Evolutionary conservation across 1,140 invertebrate species (phyloP), one percentile per base, ranked within the genome.

Genomic region (Onthophagus taurus): DNA sequence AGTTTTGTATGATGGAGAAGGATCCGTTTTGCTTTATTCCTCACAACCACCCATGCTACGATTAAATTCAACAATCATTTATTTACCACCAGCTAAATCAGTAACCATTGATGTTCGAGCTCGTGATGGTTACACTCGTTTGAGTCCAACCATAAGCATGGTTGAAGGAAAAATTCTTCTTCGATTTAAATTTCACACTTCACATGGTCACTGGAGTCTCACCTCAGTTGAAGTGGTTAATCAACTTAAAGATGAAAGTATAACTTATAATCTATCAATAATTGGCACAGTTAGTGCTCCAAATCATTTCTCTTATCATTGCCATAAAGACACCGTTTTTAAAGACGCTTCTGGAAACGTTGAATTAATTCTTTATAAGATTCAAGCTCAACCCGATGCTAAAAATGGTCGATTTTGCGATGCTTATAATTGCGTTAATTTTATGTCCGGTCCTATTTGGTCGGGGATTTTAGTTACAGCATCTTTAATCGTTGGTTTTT

Each of bases 381-480:
- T 74, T 1, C 71, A 75, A 58, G 55, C 72, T 1, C 65, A 74
- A 57, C 36, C 69, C 31, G 52, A 64, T 61, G 43, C 65, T 47
- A 51, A 50, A 49, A 45, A 54, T 35, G 42, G 38, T 14, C 47
- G 46, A 35, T 81, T 80, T 56, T 64, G 63, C 17, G 70, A 76
- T 47, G 68, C 71, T 6, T 75, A 79, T 57, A 81, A 89, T 54
- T 89, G 85, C 60, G 69, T 82, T n/a, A 70, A 74, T 8, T 89
- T 85, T 59, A 89, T 85, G 48, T 83, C 82, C 1, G 73, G 76
- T 42, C 78, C 81, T 1, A 87, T 89, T 52, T 85, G 79, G 77
- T 80, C 80, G 54, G 83, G 81, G 12, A 64, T 92, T 8, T 72
- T 91, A 44, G 72, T 83, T 6, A 74, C 76, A 1, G 41, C 73